These are phyloP conservation scores for Eurosta solidaginis DNA, from an alignment of 1,140 invertebrate species.

Conservation along the genomic window DNA sequence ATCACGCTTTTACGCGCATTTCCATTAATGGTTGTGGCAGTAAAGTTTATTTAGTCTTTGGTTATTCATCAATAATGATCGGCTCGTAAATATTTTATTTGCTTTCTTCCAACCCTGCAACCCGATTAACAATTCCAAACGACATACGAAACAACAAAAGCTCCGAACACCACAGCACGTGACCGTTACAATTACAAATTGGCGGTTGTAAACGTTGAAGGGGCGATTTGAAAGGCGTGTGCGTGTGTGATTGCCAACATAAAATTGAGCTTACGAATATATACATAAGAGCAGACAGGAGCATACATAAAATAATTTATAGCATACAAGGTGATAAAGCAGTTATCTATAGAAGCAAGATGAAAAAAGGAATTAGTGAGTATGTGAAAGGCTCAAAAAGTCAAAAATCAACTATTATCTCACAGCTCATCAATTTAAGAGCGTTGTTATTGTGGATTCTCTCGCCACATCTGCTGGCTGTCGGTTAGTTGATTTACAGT, in stretches of 20 bases:
- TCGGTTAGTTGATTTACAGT: slow-evolving; percentile 6
- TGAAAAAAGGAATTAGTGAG: not conserved
- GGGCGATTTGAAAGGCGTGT: not conserved
- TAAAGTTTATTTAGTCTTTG: not conserved
- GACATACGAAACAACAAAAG: not conserved
- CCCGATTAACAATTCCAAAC: too few species aligned
- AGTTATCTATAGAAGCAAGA: not conserved
- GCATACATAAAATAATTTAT: not conserved
- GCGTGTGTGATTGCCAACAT: not conserved
- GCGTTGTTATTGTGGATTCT: not conserved
- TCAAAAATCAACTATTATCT: not conserved
- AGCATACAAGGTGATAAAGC: not conserved
- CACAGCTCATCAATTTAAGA: not conserved
- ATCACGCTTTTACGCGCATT: too few species aligned
- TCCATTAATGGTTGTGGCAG: not conserved
- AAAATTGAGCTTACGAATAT: not conserved
- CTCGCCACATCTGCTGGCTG: not conserved
- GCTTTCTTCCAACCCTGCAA: not conserved
- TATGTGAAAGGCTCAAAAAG: not conserved
- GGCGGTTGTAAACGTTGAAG: not conserved
- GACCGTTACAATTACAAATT: slow-evolving; percentile 27
- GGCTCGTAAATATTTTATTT: slow-evolving; percentile 19
- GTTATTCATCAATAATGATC: slow-evolving; percentile 15
- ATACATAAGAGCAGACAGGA: not conserved
- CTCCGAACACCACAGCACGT: not conserved